phyloP scores from a whole-genome alignment of 1,140 invertebrate species.

The Polyergus mexicanus region DNA sequence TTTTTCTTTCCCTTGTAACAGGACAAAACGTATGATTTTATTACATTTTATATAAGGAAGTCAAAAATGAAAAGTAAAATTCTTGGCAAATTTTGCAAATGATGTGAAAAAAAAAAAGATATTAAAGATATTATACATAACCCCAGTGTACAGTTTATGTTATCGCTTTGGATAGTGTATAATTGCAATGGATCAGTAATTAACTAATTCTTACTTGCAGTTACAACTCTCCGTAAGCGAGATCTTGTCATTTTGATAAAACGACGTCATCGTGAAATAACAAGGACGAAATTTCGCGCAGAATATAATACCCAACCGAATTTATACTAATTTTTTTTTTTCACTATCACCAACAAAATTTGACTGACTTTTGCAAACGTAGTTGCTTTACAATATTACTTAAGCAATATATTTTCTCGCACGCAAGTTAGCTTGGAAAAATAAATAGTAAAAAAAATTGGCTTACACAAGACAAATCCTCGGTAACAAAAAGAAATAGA shows the following conservation, averaged over 20 bases:
- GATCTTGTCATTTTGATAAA: slow-evolving; percentile 68
- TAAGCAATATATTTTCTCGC: not conserved
- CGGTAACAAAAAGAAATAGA: not conserved
- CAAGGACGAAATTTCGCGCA: not conserved
- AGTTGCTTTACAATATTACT: not conserved
- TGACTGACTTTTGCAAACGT: not conserved
- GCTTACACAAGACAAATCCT: not conserved
- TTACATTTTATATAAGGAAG: not conserved
- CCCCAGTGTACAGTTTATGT: not conserved
- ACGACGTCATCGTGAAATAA: slow-evolving; percentile 68
- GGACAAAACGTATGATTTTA: not conserved
- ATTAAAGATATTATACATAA: not conserved
- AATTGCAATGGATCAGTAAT: not conserved
- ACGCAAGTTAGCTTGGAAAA: not conserved
- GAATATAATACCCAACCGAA: not conserved
- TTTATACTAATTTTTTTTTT: not conserved
- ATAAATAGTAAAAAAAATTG: not conserved
- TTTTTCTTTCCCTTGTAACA: too few species aligned
- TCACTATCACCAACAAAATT: not conserved
- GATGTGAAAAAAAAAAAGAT: not conserved
- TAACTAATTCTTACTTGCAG: slow-evolving; percentile 69
- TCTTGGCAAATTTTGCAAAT: not conserved
- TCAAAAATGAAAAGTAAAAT: not conserved
- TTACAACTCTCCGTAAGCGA: slow-evolving; percentile 37
- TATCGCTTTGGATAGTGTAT: not conserved